These are phyloP conservation scores for Amia ocellicauda DNA, from an alignment of 2,113 vertebrate genomes.

Conservation along the genomic window DNA sequence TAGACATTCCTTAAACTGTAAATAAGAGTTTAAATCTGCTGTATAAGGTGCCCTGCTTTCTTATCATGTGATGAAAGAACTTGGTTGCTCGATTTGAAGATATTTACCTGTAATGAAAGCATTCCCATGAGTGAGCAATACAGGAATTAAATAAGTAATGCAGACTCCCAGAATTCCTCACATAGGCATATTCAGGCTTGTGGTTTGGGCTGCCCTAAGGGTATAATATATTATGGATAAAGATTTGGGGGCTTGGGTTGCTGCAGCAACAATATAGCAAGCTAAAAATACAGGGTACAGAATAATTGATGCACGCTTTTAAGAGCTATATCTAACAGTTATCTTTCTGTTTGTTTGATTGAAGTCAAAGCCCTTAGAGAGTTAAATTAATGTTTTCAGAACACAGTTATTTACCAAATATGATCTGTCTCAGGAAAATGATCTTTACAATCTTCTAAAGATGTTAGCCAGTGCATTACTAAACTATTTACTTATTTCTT, in stretches of 20 bases:
- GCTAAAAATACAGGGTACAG: slow-evolving; percentile 28
- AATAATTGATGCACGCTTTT: slow-evolving; percentile 12
- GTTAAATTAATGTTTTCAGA: too few species aligned
- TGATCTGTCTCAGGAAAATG: slow-evolving; percentile 53
- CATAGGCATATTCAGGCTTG: slow-evolving; percentile 28
- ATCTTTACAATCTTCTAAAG: slow-evolving; percentile 49
- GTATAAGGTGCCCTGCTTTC: not conserved
- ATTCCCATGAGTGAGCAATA: slow-evolving; percentile 19
- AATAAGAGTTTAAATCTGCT: too few species aligned
- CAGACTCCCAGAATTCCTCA: slow-evolving; percentile 16
- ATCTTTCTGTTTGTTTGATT: too few species aligned
- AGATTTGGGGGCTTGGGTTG: slow-evolving; percentile 24
- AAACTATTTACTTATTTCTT: slow-evolving; percentile 67
- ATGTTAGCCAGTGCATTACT: slow-evolving; percentile 49
- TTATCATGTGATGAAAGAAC: slow-evolving; percentile 8
- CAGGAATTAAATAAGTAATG: slow-evolving; percentile 43
- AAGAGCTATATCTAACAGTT: too few species aligned
- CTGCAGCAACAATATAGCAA: slow-evolving; percentile 23
- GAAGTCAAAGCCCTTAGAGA: too few species aligned
- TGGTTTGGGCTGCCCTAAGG: slow-evolving; percentile 39
- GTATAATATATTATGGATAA: slow-evolving; percentile 48
- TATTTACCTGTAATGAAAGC: slow-evolving; percentile 50
- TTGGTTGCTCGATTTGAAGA: slow-evolving; percentile 10
- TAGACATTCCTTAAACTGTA: too few species aligned
- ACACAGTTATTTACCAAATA: not conserved